Conservation (phyloP, 2,113 vertebrate species). For the Podilymbus podiceps region DNA sequence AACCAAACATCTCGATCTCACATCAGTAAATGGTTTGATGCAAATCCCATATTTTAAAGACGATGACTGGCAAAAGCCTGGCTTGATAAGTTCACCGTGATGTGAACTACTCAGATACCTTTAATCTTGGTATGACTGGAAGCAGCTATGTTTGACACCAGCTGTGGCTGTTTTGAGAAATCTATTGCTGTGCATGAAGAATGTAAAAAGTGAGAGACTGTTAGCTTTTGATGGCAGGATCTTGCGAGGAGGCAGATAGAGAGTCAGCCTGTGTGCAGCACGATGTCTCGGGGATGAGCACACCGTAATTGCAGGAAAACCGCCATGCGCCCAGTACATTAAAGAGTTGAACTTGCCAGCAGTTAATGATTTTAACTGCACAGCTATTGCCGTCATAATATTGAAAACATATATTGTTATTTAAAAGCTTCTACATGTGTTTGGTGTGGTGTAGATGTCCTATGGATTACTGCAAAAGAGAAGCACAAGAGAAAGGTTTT, state of each 20-base stretch:
- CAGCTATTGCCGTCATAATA: not conserved
- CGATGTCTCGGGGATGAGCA: accelerated
- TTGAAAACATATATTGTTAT: not conserved
- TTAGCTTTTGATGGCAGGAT: not conserved
- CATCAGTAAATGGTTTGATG: not conserved
- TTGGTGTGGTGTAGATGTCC: not conserved
- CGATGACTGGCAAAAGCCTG: not conserved
- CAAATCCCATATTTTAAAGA: not conserved
- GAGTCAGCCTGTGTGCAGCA: not conserved
- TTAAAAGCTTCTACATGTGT: not conserved
- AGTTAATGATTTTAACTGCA: not conserved
- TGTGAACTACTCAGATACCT: not conserved
- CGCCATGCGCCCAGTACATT: not conserved
- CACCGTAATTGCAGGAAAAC: not conserved
- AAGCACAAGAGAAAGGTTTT: not conserved
- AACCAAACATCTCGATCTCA: not conserved
- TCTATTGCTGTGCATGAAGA: not conserved
- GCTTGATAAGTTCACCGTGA: not conserved
- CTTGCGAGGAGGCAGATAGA: accelerated
- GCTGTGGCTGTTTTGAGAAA: not conserved
- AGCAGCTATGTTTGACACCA: not conserved
- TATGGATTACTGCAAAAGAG: not conserved
- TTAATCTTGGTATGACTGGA: not conserved
- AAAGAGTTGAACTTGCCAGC: not conserved
- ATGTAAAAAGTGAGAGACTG: not conserved